Percentiles rank a stretch among this genome's conserved stretches.
Evolutionary conservation across 37 sponge, comb jelly and placozoan genomes (phyloP).

Genomic region (Haliclona indistincta): DNA sequence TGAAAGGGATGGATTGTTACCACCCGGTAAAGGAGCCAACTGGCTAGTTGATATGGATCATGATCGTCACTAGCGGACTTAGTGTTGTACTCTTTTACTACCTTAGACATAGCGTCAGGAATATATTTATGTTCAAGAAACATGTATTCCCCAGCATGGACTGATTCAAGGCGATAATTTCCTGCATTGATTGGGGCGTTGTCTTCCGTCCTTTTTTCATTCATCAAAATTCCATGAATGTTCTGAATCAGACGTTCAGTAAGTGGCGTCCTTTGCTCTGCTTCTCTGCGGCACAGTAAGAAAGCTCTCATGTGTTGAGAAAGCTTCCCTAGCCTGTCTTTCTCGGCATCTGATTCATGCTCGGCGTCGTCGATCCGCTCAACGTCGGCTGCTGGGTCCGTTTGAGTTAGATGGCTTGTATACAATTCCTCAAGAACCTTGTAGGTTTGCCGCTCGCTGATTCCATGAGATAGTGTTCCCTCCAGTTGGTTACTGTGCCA

Average conservation of each 20-base stretch:
- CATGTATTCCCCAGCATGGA: background rate
- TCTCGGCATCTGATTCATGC: background rate
- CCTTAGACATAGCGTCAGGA: background rate
- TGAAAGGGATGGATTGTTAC: slow-evolving; percentile 26
- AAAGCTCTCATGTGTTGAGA: background rate
- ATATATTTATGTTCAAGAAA: background rate
- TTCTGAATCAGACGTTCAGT: background rate
- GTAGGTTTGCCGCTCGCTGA: background rate
- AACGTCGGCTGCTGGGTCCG: too few species aligned
- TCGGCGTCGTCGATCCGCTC: background rate
- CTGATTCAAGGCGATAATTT: background rate
- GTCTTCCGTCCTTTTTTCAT: slow-evolving; percentile 2
- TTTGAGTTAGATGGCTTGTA: too few species aligned
- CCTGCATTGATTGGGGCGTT: background rate
- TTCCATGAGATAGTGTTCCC: background rate
- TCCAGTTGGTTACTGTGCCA: background rate
- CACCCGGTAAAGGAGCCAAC: slow-evolving; percentile 9
- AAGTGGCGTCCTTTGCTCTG: too few species aligned
- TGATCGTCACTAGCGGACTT: background rate
- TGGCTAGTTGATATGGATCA: slow-evolving; percentile 19
- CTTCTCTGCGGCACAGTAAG: background rate
- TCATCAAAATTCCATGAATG: background rate
- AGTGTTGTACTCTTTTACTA: background rate
- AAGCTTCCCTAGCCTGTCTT: background rate
- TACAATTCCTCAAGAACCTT: background rate